phyloP scores from a whole-genome alignment of 2,113 vertebrate genomes.

The Rynchops niger region DNA sequence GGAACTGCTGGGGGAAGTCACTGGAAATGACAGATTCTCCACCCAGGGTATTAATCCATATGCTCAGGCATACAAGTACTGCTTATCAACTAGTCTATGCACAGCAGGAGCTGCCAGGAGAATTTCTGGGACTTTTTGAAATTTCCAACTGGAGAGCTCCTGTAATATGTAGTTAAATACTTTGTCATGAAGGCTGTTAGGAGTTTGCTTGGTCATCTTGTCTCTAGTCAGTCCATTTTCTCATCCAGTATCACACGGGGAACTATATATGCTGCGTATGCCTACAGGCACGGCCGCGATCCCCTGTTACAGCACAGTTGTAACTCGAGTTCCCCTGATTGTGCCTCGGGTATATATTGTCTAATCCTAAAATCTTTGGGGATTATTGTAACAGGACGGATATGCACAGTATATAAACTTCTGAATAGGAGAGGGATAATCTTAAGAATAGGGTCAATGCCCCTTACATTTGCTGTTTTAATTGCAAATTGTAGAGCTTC shows the following conservation, averaged over 20 bases:
- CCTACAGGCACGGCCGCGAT: too few species aligned
- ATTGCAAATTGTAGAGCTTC: not conserved
- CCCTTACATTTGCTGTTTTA: not conserved
- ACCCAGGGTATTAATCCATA: not conserved
- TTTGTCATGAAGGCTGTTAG: not conserved
- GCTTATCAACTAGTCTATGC: not conserved
- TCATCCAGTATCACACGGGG: not conserved
- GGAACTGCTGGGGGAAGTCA: not conserved
- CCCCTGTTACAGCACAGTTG: not conserved
- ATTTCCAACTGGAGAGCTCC: not conserved
- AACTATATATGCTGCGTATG: not conserved
- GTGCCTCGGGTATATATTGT: not conserved
- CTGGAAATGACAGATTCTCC: slow-evolving; percentile 30
- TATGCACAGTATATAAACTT: not conserved
- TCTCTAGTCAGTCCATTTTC: not conserved
- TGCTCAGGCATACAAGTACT: not conserved
- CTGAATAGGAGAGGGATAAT: not conserved
- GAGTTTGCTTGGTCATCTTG: not conserved
- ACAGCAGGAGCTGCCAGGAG: slow-evolving; percentile 23
- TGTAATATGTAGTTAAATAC: not conserved
- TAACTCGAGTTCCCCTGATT: not conserved
- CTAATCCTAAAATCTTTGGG: not conserved
- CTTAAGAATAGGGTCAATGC: not conserved
- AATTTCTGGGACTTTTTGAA: not conserved
- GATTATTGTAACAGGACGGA: not conserved